Base-by-base conservation (phyloP, 2,797 vertebrate species). In the Coranthus polyacanthus region DNA sequence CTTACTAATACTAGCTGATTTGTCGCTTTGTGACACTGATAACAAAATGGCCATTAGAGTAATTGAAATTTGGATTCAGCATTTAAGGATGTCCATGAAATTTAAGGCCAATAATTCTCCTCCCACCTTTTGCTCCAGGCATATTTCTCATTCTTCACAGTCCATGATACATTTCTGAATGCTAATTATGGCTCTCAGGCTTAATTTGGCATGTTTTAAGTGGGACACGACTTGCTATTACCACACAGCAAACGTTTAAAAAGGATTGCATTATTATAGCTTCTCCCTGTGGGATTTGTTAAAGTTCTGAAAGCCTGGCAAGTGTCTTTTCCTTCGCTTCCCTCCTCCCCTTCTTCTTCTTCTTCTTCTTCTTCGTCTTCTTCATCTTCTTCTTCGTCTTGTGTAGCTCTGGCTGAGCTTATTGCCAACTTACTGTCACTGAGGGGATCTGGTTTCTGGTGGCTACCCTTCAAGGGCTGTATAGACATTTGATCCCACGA, bases 151-250 rank as follows among this genome's bases (percentile, higher is more conserved):
- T 38, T 41, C 20, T 41, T 54, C 26, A 17, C 11, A 24, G 24
- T 50, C 39, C n/a, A 38, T 47, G 53, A 75, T 78, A 42, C 43
- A 60, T 77, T 46, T 76, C 49, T 84, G 59, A 84, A 79, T 71
- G 71, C 83, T 87, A 87, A 88, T 84, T 80, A 75, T 80, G 80
- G 68, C 80, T 84, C 71, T 72, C 68, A 52, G 82, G 83, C 69
- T 84, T 86, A 82, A 89, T 87, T 84, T 76, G 55, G 72, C 63
- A 12, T 76, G 68, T 81, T 90, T 79, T 82, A 93, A 92, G 78
- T 93, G 87, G 88, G 90, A 68, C 89, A 73, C 70, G 75, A 67
- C 58, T 72, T 75, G 53, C 76, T 85, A 87, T 83, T 82, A 71
- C 84, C 83, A 85, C 68, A 63, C 61, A 44, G 61, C 65, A 51